Evolutionary conservation across 2,113 vertebrate species (phyloP).

Genomic region (Collichthys lucidus): DNA sequence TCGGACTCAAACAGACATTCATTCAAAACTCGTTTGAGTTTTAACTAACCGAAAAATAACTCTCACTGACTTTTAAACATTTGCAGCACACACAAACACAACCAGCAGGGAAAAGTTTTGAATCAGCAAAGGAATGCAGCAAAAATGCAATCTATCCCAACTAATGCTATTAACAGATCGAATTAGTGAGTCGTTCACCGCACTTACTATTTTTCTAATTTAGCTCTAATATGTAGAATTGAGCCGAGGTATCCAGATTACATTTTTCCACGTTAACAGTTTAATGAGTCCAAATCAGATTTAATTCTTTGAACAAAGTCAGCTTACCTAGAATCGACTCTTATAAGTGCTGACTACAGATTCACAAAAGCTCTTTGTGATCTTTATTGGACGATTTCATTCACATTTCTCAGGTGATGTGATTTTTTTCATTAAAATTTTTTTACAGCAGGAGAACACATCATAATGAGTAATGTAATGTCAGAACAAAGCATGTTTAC

Average conservation of each 20-base stretch:
- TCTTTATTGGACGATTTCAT: neutral
- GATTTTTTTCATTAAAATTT: too few species aligned
- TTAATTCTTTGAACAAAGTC: neutral
- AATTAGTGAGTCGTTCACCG: neutral
- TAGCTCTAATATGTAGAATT: neutral
- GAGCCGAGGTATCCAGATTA: neutral
- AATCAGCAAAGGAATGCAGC: neutral
- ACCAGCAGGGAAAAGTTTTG: neutral
- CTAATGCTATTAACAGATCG: neutral
- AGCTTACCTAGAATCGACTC: slow-evolving; percentile 1
- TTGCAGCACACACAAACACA: neutral
- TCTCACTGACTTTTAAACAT: neutral
- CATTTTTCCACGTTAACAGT: neutral
- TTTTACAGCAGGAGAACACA: neutral
- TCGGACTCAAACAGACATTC: neutral
- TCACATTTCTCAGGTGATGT: slow-evolving; percentile 1
- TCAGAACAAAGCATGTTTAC: too few species aligned
- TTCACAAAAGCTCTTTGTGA: slow-evolving; percentile 11
- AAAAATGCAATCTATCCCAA: neutral
- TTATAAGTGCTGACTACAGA: neutral
- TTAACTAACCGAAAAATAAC: neutral
- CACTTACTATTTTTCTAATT: neutral
- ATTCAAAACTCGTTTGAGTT: neutral
- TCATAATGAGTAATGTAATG: too few species aligned
- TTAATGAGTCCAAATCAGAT: slow-evolving; percentile 4